Evolutionary conservation across 2,888 invertebrate species (phyloP).

Genomic region (Pelosia muscerda): DNA sequence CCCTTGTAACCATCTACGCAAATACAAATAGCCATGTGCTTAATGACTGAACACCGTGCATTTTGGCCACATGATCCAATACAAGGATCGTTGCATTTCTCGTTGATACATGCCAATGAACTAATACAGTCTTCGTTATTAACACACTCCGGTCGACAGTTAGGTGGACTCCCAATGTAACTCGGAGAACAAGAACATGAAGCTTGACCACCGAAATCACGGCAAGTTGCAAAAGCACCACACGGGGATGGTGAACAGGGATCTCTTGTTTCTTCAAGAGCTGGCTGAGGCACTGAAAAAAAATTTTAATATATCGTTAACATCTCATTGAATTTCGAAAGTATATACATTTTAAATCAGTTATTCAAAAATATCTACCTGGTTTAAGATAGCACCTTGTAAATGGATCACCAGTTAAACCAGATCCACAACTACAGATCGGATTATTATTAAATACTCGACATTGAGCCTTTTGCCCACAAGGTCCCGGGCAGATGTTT

Average conservation of each 20-base stretch:
- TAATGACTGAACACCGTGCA: slow-evolving; percentile 87
- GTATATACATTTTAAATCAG: slow-evolving; percentile 2
- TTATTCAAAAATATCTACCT: slow-evolving; percentile 62
- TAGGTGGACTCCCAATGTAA: slow-evolving; percentile 89
- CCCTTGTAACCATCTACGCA: slow-evolving; percentile 87
- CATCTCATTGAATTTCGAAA: not conserved
- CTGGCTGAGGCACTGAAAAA: slow-evolving; percentile 69
- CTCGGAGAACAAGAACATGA: slow-evolving; percentile 88
- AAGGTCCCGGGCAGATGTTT: slow-evolving; percentile 91
- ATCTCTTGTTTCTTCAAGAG: slow-evolving; percentile 77
- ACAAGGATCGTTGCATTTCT: slow-evolving; percentile 90
- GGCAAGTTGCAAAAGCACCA: slow-evolving; percentile 88
- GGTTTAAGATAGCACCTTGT: slow-evolving; percentile 88
- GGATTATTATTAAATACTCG: slow-evolving; percentile 91
- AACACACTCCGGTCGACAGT: slow-evolving; percentile 89
- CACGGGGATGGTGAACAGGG: slow-evolving; percentile 90
- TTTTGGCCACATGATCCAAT: slow-evolving; percentile 89
- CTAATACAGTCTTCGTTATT: slow-evolving; percentile 90
- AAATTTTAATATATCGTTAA: not conserved
- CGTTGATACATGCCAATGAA: slow-evolving; percentile 88
- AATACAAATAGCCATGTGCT: slow-evolving; percentile 88
- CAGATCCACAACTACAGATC: slow-evolving; percentile 89
- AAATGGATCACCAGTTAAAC: slow-evolving; percentile 89
- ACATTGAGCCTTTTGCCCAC: slow-evolving; percentile 90
- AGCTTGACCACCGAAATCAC: slow-evolving; percentile 84